A percentile compares a stretch with the other conserved stretches of the same genome.
These are phyloP conservation scores for Bufotes viridis DNA, from an alignment of 2,797 vertebrate genomes.

Conservation along the genomic window DNA sequence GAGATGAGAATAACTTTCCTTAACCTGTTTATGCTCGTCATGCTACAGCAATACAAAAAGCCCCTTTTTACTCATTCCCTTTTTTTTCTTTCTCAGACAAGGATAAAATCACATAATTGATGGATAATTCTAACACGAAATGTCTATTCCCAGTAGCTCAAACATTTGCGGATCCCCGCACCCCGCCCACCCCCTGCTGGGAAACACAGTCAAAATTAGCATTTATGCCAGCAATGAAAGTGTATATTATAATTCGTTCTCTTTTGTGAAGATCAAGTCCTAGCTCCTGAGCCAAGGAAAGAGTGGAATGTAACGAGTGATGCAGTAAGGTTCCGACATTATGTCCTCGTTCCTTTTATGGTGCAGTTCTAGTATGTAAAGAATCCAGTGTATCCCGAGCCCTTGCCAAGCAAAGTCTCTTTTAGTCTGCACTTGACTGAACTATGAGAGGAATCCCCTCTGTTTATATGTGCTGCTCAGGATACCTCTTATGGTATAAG, in stretches of 20 bases:
- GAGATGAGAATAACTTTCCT: conserved; percentile 5
- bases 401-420: conserved; percentile 35
- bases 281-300: background rate
- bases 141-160: too few relatives aligned
- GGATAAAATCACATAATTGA: background rate
- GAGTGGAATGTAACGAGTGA: background rate
- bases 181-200: too few relatives aligned
- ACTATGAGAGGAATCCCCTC: conserved; percentile 56
- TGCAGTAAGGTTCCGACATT: background rate
- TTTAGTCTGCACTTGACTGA: conserved; percentile 56
- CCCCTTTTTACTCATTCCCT: background rate
- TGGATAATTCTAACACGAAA: too few relatives aligned
- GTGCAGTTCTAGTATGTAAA: conserved; percentile 51
- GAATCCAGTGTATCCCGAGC: conserved; percentile 54
- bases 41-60: background rate
- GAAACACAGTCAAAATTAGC: background rate
- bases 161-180: too few relatives aligned
- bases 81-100: background rate
- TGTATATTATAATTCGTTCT: too few relatives aligned
- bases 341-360: conserved; percentile 46
- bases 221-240: background rate
- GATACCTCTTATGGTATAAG: conserved; percentile 58
- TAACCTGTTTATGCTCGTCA: conserved; percentile 6
- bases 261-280: too few relatives aligned
- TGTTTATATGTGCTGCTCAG: conserved; percentile 47